Evolutionary conservation across 2,113 vertebrate genomes (phyloP).

Genomic region (Cyanistes caeruleus): DNA sequence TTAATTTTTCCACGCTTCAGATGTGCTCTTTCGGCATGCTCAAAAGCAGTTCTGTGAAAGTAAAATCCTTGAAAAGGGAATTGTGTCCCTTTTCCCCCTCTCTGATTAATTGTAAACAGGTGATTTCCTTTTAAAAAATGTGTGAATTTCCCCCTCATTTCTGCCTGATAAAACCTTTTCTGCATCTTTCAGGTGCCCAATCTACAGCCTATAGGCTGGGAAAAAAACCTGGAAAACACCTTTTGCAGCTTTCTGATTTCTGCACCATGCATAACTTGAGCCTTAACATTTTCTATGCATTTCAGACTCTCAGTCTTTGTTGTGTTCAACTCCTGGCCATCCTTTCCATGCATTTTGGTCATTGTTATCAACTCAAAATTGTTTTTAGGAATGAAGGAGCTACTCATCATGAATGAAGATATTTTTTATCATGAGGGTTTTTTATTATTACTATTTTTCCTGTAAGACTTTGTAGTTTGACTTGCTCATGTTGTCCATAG

Average conservation of each 20-base stretch:
- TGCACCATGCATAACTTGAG: neutral
- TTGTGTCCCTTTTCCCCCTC: neutral
- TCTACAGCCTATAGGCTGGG: neutral
- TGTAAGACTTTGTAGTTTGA: neutral
- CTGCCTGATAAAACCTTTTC: neutral
- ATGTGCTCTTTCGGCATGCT: neutral
- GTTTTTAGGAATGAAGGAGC: neutral
- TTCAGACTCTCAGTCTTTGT: neutral
- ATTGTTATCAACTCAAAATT: neutral
- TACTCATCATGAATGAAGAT: neutral
- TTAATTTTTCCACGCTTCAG: neutral
- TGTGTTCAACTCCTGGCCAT: neutral
- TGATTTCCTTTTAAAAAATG: neutral
- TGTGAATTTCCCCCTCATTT: neutral
- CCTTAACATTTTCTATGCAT: neutral
- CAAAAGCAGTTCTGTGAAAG: neutral
- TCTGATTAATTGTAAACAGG: neutral
- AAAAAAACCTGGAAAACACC: neutral
- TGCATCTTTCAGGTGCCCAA: neutral
- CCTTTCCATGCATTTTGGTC: neutral
- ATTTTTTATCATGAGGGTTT: neutral
- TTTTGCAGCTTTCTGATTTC: neutral
- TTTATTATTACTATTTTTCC: neutral
- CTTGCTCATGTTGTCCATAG: neutral
- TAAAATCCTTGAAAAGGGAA: neutral